Evolutionary conservation across 2,888 invertebrate species (phyloP), one percentile per base, ranked within the genome.

Genomic region (Crossocerus cetratus): DNA sequence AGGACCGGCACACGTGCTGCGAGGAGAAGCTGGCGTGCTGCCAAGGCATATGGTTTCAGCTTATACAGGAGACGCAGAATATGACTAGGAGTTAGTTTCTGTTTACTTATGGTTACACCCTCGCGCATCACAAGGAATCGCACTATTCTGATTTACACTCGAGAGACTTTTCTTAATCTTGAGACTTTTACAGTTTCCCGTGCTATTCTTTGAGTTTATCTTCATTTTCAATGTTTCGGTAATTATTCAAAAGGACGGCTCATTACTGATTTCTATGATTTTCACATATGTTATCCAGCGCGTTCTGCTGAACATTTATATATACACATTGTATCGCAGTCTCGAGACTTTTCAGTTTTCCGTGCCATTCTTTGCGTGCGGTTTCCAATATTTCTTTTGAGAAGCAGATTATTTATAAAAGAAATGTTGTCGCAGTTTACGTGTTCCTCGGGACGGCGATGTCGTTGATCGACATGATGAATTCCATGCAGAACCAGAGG

Each of bases 391-490:
- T n/a, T n/a, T n/a, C n/a, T n/a, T n/a, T n/a, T n/a, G n/a, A n/a
- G n/a, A n/a, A n/a, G n/a, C n/a, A n/a, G n/a, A n/a, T n/a, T n/a
- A n/a, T n/a, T n/a, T n/a, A n/a, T 8, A 1, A 2, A 32, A 3
- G 13, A 60, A 56, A 67, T 61, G 1, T 53, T 58, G 21, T 93
- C 94, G 66, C 92, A 97, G 98, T 99, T 89, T 99, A 99, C 90
- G 96, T 99, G 61, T 97, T 98, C 89, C 92, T 99, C 87, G 98
- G 98, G 0, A 94, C 96, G 21, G 92, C 95, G n/a, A 93, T 94
- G 71, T 95, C 96, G 2, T 92, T 99, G 65, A 95, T 97, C 74
- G 97, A 97, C 83, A 95, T 99, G 92, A 97, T 98, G 96, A 93
- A 94, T 44, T 95, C 95, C 21, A 97, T 99, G 97, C 96, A 98